phyloP scores from a whole-genome alignment of 2,113 vertebrate species.

The Terrapene triunguis region DNA sequence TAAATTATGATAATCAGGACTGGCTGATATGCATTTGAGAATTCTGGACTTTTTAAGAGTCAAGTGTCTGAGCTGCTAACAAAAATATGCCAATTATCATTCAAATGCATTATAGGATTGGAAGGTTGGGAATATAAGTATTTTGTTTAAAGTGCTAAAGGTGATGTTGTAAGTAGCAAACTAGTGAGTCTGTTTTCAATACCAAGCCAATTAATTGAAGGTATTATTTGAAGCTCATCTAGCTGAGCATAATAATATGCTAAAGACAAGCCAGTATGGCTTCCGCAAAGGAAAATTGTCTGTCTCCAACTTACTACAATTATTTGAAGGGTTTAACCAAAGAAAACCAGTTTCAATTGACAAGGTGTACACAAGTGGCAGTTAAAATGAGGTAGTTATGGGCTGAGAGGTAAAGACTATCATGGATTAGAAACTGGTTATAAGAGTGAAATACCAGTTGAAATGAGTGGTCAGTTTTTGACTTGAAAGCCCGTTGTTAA shows the following conservation, averaged over 20 bases:
- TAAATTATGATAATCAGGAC: neutral
- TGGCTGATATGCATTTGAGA: constrained; percentile 11
- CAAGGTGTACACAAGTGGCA: neutral
- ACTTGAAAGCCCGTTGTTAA: neutral
- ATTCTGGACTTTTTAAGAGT: constrained; percentile 23
- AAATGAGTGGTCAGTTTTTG: neutral
- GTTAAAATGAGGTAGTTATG: neutral
- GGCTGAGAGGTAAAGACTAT: neutral
- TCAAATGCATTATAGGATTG: neutral
- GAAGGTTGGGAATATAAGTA: neutral
- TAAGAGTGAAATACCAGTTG: neutral
- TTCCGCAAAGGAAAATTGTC: neutral
- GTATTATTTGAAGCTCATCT: neutral
- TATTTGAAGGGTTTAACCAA: neutral
- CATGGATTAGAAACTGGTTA: neutral
- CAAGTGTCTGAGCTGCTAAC: constrained; percentile 33
- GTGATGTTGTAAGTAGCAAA: neutral
- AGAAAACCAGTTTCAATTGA: neutral
- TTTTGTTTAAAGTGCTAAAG: neutral
- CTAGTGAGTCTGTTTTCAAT: neutral
- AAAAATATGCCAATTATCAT: neutral
- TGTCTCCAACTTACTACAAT: neutral
- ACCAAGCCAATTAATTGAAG: neutral
- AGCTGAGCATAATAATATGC: neutral
- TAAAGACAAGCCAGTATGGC: neutral